Conservation (phyloP, 2,797 vertebrate species). For the Smutsia gigantea region DNA sequence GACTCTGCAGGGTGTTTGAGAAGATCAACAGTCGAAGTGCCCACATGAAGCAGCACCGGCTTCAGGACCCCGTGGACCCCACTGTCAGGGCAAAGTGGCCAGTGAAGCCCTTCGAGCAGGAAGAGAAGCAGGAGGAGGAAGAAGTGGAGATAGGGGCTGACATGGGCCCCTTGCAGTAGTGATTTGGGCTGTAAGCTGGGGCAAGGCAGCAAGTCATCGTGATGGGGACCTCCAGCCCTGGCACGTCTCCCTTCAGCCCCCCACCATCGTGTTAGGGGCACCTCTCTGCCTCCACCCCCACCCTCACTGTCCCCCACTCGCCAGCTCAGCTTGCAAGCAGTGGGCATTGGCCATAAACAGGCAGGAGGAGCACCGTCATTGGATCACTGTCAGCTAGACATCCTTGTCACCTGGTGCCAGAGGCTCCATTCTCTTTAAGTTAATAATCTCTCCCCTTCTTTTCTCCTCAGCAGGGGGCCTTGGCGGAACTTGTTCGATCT, state of each 20-base stretch:
- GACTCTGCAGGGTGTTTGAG: conserved; percentile 82
- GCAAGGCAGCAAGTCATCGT: background rate
- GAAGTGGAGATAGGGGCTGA: conserved; percentile 68
- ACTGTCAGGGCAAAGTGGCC: conserved; percentile 79
- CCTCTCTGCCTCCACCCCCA: background rate
- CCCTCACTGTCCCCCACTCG: background rate
- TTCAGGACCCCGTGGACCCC: conserved; percentile 81
- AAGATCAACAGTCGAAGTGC: conserved; percentile 87
- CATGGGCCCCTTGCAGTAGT: conserved; percentile 77
- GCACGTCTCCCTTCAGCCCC: background rate
- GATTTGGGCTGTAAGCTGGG: background rate
- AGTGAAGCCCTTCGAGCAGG: conserved; percentile 60
- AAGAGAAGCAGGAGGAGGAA: conserved; percentile 70
- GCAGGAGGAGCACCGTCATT: background rate
- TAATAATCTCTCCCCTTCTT: background rate
- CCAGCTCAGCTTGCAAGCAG: background rate
- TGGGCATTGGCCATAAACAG: background rate
- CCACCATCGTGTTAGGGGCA: background rate
- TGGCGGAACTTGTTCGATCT: background rate
- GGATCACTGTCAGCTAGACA: background rate
- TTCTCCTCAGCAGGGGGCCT: background rate
- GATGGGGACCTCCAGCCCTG: background rate
- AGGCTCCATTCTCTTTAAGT: background rate
- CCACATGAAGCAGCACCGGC: conserved; percentile 87
- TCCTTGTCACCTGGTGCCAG: background rate